Evolutionary conservation across 2,113 vertebrate genomes (phyloP), one percentile per base, ranked within the genome.

Genomic region (Centropus unirufus): DNA sequence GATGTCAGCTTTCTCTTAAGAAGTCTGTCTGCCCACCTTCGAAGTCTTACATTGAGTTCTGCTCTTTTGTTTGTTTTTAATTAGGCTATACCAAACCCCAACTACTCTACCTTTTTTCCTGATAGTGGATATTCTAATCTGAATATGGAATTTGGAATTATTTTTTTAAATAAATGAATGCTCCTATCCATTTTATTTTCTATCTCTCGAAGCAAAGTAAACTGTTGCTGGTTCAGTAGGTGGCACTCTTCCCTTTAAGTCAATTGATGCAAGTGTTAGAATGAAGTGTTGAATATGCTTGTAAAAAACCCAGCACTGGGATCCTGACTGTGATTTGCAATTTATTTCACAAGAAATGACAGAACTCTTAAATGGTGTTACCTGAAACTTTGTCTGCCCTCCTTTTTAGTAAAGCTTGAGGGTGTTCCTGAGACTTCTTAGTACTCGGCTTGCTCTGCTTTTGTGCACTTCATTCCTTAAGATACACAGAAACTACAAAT

Each of bases 221-320:
- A 81, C 73, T 87, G 27, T 64, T 72, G 29, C 61, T 82, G 42
- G 32, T 94, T 97, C 98, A 97, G 96, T 96, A 98, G 98, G 91
- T 97, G 97, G 98, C 98, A 97, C 87, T 98, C 95, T 98, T 97
- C 75, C 83, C 97, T 93, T 92, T 93, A 70, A 93, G 55, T 95
- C 96, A 75, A 11, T 89, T 83, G 75, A 81, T 70, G 13, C 36
- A 69, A 44, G 51, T 89, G 17, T 88, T 93, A 87, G 72, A 58
- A 66, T 81, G 40, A 64, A 92, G 40, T n/a, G 4, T 47, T 83
- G 23, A 78, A 26, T 62, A 55, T 55, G 52, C 58, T 13, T 3
- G 15, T 27, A 29, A 13, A 67, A 39, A 62, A 34, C 22, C 5
- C 8, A 26, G 6, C 5, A 27, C 57, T 77, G 15, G 81, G 55